A percentile compares a stretch with the other conserved stretches of the same genome.
phyloP scores from a whole-genome alignment of 2,888 invertebrate species.

The Leptothorax acervorum region DNA sequence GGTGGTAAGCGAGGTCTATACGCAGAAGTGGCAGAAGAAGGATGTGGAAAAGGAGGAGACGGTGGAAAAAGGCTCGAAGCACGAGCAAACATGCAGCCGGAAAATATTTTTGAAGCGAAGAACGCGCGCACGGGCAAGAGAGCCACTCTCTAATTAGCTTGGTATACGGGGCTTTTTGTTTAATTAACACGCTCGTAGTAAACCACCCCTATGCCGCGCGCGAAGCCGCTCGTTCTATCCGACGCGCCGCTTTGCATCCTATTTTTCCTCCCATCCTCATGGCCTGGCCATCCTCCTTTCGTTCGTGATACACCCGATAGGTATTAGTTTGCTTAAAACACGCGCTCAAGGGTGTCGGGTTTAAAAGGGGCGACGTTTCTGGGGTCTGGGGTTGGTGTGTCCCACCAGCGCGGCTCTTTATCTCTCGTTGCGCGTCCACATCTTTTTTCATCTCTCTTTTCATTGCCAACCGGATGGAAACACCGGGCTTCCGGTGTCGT shows the following conservation, averaged over 20 bases:
- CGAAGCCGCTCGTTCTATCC: conserved; percentile 34
- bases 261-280: conserved; percentile 29
- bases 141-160: conserved; percentile 80
- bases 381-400: conserved; percentile 24
- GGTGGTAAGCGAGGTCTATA: conserved; percentile 55
- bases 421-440: conserved; percentile 49
- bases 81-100: conserved; percentile 57
- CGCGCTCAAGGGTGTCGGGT: conserved; percentile 72
- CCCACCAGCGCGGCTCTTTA: conserved; percentile 33
- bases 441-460: conserved; percentile 41
- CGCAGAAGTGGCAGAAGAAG: conserved; percentile 31
- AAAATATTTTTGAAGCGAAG: conserved; percentile 76
- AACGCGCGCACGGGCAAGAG: conserved; percentile 67
- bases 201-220: conserved; percentile 67
- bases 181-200: conserved; percentile 80
- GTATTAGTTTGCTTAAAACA: conserved; percentile 74
- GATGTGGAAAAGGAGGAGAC: conserved; percentile 24
- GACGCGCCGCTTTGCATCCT: conserved; percentile 55
- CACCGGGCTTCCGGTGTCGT: conserved; percentile 27
- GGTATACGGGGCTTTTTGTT: conserved; percentile 80
- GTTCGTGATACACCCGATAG: conserved; percentile 69
- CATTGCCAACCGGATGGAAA: conserved; percentile 11
- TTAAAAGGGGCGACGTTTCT: conserved; percentile 61
- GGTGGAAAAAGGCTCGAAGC: conserved; percentile 56
- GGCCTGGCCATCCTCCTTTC: conserved; percentile 25